Evolutionary conservation across 2,113 vertebrate genomes (phyloP).

Genomic region (Pimephales promelas): DNA sequence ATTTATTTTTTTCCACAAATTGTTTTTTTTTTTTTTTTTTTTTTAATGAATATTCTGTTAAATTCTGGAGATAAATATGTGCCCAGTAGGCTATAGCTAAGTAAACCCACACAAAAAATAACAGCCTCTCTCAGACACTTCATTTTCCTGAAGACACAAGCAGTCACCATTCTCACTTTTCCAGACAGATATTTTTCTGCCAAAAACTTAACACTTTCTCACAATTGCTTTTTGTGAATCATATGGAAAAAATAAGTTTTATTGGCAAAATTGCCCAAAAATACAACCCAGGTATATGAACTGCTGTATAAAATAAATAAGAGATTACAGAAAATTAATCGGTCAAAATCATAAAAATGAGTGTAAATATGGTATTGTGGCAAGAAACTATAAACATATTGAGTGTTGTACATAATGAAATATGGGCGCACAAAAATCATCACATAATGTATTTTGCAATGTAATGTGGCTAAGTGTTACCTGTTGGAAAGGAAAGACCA

Average conservation of each 20-base stretch:
- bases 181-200: background rate
- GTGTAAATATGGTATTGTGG: background rate
- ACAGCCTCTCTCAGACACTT: background rate
- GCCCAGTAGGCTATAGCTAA: background rate
- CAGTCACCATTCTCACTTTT: background rate
- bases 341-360: background rate
- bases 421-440: background rate
- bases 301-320: conserved; percentile 9
- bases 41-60: too few relatives aligned
- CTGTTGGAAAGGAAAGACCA: background rate
- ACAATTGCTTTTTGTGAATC: background rate
- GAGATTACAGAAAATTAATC: background rate
- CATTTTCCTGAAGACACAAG: background rate
- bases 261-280: background rate
- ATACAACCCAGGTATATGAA: background rate
- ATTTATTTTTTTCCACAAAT: background rate
- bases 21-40: too few relatives aligned
- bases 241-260: background rate
- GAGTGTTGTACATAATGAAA: background rate
- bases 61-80: background rate
- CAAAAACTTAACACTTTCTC: background rate
- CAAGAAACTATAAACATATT: background rate
- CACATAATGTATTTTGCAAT: background rate
- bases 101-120: conserved; percentile 2
- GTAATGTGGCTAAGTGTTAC: background rate